Evolutionary conservation across 1,140 invertebrate species (phyloP), one percentile per base, ranked within the genome.

Genomic region (Stegodyphus mimosarum): DNA sequence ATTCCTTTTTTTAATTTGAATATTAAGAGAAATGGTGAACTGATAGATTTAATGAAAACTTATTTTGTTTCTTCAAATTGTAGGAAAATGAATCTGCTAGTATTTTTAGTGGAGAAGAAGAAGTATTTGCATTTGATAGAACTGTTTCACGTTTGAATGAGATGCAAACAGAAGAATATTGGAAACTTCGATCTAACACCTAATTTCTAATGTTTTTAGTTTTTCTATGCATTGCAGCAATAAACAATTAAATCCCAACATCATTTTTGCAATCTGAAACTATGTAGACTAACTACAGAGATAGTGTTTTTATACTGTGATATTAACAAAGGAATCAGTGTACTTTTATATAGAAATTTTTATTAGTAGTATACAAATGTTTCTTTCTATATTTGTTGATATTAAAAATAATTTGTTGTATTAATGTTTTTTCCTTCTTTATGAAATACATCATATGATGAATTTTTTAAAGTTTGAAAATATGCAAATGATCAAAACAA

Each of bases 91-190:
- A 93, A 60, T 92, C 92, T 86, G 94, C 96, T 7, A 97, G 95
- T 89, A 95, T 99, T 88, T 99, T 99, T 89, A 99, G 96, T 49
- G 98, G 97, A 0, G 96, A 98, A 90, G 98, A 99, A 91, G 98
- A 99, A 92, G 91, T 98, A 80, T 99, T 99, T 92, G 98, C 98
- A 9, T 98, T 96, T 90, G 96, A 98, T 87, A 92, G 98, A 81
- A 98, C 97, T 17, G 90, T 98, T 13, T 99, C 97, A 0, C 91
- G 98, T 74, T 92, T 99, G 48, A 94, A 94, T 73, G 97, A 99
- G 92, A 99, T 99, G 97, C 96, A 98, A 91, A 97, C 95, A 5
- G 92, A 94, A 81, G 94, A 95, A 84, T 99, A 99, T 91, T 98
- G 97, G 97, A 93, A 95, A 71, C 92, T 73, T 5, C 55, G 73